Evolutionary conservation across 2,888 invertebrate genomes (phyloP), one percentile per base, ranked within the genome.

Genomic region (Adela reaumurella): DNA sequence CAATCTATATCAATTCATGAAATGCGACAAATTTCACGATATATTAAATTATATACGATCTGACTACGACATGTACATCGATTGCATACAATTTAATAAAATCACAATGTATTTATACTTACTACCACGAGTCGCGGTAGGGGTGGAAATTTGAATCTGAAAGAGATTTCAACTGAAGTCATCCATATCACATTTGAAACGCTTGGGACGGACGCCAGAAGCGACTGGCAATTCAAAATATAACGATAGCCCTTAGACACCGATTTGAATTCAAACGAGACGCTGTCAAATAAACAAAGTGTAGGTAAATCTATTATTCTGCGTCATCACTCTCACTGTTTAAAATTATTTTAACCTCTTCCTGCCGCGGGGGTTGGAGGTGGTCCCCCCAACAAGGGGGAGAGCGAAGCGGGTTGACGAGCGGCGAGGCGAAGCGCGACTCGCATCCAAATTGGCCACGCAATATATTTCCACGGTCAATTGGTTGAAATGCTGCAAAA

Each of bases 211-310:
- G 24, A 24, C 24, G 4, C 24, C 24, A 8, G n/a, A n/a, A n/a
- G n/a, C n/a, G n/a, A n/a, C n/a, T 24, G 24, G 3, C 35, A 35
- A 14, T 14, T 8, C 35, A 35, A 14, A 35, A 35, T 35, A 14
- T 3, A 60, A 61, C 62, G 62, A 46, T 62, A 62, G 56, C 53
- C 57, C 60, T 52, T 57, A 53, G 56, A 49, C 53, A 50, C 53
- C 53, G 59, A 65, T 68, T 68, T 64, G 57, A 62, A 65, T 68
- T 57, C 58, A 63, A 64, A 64, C 62, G 62, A 64, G 59, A 60
- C 58, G 58, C 59, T 60, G 59, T 59, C 60, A 61, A 61, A 63
- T 62, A 62, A 64, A 63, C 51, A 48, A 50, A 46, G 28, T 29
- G 44, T n/a, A n/a, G n/a, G n/a, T 44, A 45, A 46, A 51, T 44